Evolutionary conservation across 2,888 invertebrate genomes (phyloP).

Genomic region (Morinoia aosen): DNA sequence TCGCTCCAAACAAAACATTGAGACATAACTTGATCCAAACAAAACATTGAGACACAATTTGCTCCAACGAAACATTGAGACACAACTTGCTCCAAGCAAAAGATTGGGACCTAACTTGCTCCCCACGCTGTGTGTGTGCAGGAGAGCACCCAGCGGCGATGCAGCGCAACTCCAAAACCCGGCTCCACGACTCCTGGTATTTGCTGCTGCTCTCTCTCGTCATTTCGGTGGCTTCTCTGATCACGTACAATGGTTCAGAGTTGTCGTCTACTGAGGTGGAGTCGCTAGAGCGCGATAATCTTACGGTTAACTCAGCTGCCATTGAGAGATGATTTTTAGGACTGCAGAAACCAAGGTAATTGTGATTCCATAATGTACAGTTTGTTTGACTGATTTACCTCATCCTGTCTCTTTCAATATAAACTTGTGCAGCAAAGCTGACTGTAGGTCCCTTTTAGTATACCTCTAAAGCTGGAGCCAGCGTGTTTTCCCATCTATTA

Average conservation of each 20-base stretch:
- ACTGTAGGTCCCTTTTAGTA: background rate
- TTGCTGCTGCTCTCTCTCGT: conserved; percentile 51
- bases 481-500: background rate
- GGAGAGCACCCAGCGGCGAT: conserved; percentile 65
- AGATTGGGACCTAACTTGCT: no score
- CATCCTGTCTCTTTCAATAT: conserved; percentile 37
- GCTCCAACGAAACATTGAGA: no score
- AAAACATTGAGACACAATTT: background rate
- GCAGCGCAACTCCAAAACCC: conserved; percentile 61
- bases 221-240: conserved; percentile 42
- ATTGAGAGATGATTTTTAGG: conserved; percentile 19
- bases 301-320: background rate
- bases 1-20: no score
- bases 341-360: background rate
- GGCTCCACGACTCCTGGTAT: conserved; percentile 56
- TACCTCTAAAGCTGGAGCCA: conserved; percentile 2
- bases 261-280: background rate
- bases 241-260: conserved; percentile 54
- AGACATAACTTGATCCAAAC: no score
- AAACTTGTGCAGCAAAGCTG: background rate
- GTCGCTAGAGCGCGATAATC: background rate
- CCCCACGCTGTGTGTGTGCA: background rate
- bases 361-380: conserved; percentile 47
- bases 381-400: conserved; percentile 1
- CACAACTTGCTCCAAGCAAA: background rate